Evolutionary conservation across 1,140 invertebrate genomes (phyloP).

Genomic region (Drosophila quadrilineata): DNA sequence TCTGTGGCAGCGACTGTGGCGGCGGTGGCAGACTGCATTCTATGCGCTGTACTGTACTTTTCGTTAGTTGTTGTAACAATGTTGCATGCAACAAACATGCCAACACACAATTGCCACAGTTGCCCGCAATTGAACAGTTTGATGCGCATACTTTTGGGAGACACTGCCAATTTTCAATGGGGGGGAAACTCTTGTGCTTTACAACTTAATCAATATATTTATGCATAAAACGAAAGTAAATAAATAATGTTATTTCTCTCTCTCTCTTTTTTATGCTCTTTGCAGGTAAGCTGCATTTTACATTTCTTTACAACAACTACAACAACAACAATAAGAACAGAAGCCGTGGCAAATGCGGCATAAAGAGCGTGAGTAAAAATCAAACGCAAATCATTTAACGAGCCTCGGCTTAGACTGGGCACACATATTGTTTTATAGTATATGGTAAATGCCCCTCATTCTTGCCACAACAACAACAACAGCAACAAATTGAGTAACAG

Average conservation of each 20-base stretch:
- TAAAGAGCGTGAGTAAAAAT: slow-evolving; percentile 53
- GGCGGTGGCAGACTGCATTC: slow-evolving; percentile 44
- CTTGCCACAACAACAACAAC: slow-evolving; percentile 16
- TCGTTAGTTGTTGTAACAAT: slow-evolving; percentile 57
- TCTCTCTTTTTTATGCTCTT: slow-evolving; percentile 51
- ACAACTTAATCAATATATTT: slow-evolving; percentile 76
- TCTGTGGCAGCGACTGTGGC: slow-evolving; percentile 42
- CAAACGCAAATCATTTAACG: slow-evolving; percentile 79
- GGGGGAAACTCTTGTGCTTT: slow-evolving; percentile 40
- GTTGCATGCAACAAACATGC: no score
- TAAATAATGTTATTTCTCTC: slow-evolving; percentile 26
- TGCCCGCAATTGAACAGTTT: slow-evolving; percentile 52
- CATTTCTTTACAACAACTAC: slow-evolving; percentile 46
- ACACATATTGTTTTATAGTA: slow-evolving; percentile 78
- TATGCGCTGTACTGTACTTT: slow-evolving; percentile 60
- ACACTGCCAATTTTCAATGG: slow-evolving; percentile 37
- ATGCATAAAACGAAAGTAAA: slow-evolving; percentile 60
- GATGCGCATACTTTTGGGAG: no score
- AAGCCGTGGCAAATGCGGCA: slow-evolving; percentile 51
- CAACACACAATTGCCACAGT: no score
- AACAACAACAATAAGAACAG: slow-evolving; percentile 10
- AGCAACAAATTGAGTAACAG: slow-evolving; percentile 10
- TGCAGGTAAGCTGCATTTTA: slow-evolving; percentile 73
- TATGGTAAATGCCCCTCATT: no score
- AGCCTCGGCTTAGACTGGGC: slow-evolving; percentile 65